phyloP scores from a whole-genome alignment of 2,113 vertebrate genomes.

The Hyla sarda region DNA sequence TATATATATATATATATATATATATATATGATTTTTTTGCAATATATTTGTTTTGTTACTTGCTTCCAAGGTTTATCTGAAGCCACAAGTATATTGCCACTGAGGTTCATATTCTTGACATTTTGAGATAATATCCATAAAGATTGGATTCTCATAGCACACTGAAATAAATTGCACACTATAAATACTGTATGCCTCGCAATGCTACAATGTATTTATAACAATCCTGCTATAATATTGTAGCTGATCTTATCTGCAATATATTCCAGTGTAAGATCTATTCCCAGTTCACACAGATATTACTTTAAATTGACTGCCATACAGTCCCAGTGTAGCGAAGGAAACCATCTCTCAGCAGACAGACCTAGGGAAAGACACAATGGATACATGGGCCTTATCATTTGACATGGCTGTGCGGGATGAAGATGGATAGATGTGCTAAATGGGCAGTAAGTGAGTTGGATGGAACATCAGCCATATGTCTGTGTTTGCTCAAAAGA shows the following conservation, averaged over 20 bases:
- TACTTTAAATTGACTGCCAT: constrained; percentile 16
- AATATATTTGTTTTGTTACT: background rate
- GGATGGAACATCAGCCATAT: constrained; percentile 41
- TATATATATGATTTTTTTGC: no score
- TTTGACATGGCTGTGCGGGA: constrained; percentile 35
- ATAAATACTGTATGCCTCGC: constrained; percentile 4
- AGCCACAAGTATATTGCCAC: background rate
- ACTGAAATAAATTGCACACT: background rate
- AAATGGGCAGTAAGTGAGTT: constrained; percentile 48
- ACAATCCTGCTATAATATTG: constrained; percentile 1
- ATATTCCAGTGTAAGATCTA: background rate
- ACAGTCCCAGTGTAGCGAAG: background rate
- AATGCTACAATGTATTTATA: background rate
- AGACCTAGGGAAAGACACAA: constrained; percentile 20
- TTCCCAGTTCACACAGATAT: constrained; percentile 18
- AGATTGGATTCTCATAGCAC: background rate
- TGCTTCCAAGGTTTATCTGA: background rate
- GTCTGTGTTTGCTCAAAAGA: constrained; percentile 49
- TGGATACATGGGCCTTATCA: constrained; percentile 36
- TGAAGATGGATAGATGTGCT: constrained; percentile 48
- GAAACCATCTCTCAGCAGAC: background rate
- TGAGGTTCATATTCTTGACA: constrained; percentile 15
- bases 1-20: no score
- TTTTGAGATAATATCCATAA: constrained; percentile 15
- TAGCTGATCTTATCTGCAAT: constrained; percentile 13